Evolutionary conservation across 2,888 invertebrate species (phyloP), one percentile per base, ranked within the genome.

Genomic region (Ennomos erosarius): DNA sequence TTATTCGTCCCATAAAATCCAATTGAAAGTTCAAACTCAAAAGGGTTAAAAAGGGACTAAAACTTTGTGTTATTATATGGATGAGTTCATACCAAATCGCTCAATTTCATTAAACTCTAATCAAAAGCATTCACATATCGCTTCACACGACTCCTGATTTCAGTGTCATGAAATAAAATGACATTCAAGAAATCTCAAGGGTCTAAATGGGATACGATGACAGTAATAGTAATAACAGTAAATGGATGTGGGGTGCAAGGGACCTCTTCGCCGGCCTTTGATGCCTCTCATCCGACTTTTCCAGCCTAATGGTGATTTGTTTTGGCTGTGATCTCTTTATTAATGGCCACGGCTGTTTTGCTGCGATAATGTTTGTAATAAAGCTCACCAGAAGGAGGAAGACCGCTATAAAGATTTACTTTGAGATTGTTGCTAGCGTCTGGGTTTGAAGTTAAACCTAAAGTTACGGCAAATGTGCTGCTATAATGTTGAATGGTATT

Each of bases 201-300:
- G 69, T 73, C 75, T 72, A 76, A 81, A 81, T 76, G 76, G 74
- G 74, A 75, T 78, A 71, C 69, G 75, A 80, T 79, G 82, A 79
- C 81, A 76, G 76, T 79, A 76, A 80, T 77, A 77, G 81, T 75
- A 78, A 79, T 80, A 82, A 80, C 67, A 76, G 71, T 70, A 81
- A 82, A 84, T 82, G 79, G 76, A 78, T 76, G 75, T 75, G 69
- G 74, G 72, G 66, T 74, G 73, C 75, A 76, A 67, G 72, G 70
- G 69, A 65, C 57, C 55, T 55, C 55, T 47, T 47, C 44, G 56
- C 55, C 12, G 60, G 59, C 61, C 63, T 69, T 67, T 67, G 65
- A 67, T 49, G 64, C 63, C 57, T 53, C 59, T 63, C 56, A 62
- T 53, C 62, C 60, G 56, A 61, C 60, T 61, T 54, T 55, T 55